These are phyloP conservation scores for Dasyprocta punctata DNA, from an alignment of 2,113 vertebrate species.

Conservation along the genomic window DNA sequence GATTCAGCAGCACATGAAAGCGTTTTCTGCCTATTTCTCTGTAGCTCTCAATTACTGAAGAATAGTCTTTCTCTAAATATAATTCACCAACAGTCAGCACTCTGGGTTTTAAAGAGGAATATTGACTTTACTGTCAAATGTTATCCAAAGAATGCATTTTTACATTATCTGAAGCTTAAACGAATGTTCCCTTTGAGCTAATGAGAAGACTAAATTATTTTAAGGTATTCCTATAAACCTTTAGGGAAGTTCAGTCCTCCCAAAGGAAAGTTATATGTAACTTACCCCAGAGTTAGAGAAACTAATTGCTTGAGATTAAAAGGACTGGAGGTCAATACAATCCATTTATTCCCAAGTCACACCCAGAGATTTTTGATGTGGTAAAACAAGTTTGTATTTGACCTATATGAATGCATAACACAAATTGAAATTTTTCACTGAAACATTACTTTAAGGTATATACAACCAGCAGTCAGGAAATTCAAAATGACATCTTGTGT, in stretches of 20 bases:
- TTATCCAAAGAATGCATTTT: background rate
- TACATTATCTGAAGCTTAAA: background rate
- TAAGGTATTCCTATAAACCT: background rate
- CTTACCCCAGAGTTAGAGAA: background rate
- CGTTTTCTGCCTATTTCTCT: background rate
- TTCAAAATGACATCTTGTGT: background rate
- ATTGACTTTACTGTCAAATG: constrained; percentile 19
- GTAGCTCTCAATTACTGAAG: background rate
- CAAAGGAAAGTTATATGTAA: fast-evolving
- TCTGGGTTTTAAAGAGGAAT: background rate
- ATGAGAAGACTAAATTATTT: background rate
- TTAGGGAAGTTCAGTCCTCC: background rate
- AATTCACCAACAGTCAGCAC: background rate
- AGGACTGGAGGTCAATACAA: fast-evolving
- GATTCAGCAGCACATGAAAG: background rate
- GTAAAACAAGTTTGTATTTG: background rate
- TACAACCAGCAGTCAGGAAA: background rate
- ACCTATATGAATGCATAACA: background rate
- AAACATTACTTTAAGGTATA: constrained; percentile 31
- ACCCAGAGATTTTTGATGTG: background rate
- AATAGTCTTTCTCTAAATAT: background rate
- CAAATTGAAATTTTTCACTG: background rate
- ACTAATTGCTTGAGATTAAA: background rate
- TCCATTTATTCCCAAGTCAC: background rate
- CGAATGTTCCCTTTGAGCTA: background rate